Percentiles rank a stretch among this genome's conserved stretches.
Conservation (phyloP, 2,113 vertebrate species). For the Odontesthes bonariensis region DNA sequence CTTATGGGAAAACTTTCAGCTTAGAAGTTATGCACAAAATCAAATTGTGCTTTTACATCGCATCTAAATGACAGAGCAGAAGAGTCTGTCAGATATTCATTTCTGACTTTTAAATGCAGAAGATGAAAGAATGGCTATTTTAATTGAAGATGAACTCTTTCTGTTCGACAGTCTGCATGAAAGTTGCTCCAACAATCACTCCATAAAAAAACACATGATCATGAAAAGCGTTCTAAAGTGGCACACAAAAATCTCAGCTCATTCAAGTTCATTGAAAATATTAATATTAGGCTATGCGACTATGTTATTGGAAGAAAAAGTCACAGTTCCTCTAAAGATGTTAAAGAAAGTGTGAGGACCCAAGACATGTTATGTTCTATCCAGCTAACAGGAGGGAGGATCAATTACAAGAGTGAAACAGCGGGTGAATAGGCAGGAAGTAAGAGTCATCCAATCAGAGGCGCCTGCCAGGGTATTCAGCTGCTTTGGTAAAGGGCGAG, state of each 20-base stretch:
- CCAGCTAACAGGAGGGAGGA: constrained; percentile 37
- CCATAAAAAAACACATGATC: constrained; percentile 10
- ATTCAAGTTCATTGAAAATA: constrained; percentile 19
- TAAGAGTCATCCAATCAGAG: constrained; percentile 66
- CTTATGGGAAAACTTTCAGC: neutral
- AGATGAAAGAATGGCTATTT: too few species aligned
- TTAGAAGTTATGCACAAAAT: too few species aligned
- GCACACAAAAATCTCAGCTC: constrained; percentile 27
- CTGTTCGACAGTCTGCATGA: neutral
- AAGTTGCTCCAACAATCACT: neutral
- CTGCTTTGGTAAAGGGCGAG: constrained; percentile 59
- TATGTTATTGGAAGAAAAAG: constrained; percentile 37
- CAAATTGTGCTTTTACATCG: too few species aligned
- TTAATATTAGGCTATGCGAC: constrained; percentile 18
- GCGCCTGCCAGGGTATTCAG: constrained; percentile 53
- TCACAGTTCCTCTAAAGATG: constrained; percentile 32
- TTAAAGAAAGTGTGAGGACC: constrained; percentile 10
- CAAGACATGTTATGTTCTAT: constrained; percentile 41
- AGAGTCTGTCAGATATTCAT: too few species aligned
- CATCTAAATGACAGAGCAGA: too few species aligned
- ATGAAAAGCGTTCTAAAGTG: constrained; percentile 11
- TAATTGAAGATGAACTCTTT: neutral
- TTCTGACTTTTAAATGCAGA: too few species aligned
- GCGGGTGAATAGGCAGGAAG: constrained; percentile 45
- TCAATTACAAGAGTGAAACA: constrained; percentile 25